phyloP scores from a whole-genome alignment of 1,140 invertebrate genomes.

The Camponotus floridanus region DNA sequence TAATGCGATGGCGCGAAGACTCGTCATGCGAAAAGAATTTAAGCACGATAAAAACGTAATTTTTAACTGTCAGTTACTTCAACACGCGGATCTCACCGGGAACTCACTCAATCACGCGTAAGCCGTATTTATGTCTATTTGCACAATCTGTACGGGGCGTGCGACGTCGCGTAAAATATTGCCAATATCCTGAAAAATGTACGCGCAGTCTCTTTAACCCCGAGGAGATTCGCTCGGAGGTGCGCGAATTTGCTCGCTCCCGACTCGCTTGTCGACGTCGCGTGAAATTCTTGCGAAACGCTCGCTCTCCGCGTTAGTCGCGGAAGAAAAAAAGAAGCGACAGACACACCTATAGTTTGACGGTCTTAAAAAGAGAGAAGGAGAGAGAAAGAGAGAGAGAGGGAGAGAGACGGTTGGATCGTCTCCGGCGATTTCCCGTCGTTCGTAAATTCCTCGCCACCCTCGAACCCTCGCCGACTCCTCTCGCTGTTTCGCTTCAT shows the following conservation, averaged over 20 bases:
- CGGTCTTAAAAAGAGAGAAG: slow-evolving; percentile 33
- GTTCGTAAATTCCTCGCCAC: slow-evolving; percentile 69
- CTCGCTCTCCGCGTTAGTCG: background rate
- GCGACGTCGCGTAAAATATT: slow-evolving; percentile 62
- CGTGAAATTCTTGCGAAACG: slow-evolving; percentile 52
- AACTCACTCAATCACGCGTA: slow-evolving; percentile 58
- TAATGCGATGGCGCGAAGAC: slow-evolving; percentile 36
- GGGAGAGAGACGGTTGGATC: slow-evolving; percentile 30
- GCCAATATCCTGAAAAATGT: slow-evolving; percentile 64
- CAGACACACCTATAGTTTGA: slow-evolving; percentile 15
- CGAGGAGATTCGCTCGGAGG: slow-evolving; percentile 47
- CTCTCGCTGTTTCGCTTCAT: slow-evolving; percentile 55
- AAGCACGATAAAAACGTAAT: slow-evolving; percentile 58
- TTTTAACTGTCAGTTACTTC: slow-evolving; percentile 59
- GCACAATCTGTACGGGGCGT: slow-evolving; percentile 40
- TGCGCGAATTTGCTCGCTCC: slow-evolving; percentile 47
- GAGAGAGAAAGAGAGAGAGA: background rate
- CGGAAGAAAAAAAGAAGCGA: background rate
- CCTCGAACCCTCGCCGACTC: slow-evolving; percentile 3
- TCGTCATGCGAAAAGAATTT: slow-evolving; percentile 36
- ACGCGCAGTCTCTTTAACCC: slow-evolving; percentile 48
- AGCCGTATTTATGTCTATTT: slow-evolving; percentile 63
- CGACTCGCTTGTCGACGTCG: slow-evolving; percentile 26
- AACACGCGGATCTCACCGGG: slow-evolving; percentile 5
- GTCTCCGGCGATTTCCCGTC: slow-evolving; percentile 73